Evolutionary conservation across 2,113 vertebrate genomes (phyloP), one percentile per base, ranked within the genome.

Genomic region (Trematomus loennbergii): DNA sequence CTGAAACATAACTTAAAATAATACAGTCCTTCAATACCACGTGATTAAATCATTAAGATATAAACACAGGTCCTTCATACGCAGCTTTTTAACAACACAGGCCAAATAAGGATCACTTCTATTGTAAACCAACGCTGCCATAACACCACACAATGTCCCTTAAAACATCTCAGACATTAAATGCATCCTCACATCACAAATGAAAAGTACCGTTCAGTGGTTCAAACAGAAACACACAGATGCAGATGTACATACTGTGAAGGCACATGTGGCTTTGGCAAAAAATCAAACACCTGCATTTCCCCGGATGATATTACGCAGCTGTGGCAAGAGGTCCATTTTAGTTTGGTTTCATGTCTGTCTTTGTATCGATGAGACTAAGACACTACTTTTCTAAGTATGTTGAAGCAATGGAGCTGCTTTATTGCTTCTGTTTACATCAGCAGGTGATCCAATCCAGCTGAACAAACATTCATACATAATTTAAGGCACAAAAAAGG

Each of bases 1-100:
- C 72, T 62, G 43, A 79, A 55, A 90, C 83, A 86, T 88, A 89
- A 91, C 53, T 89, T 91, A 89, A 83, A 81, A 88, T 68, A 83
- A 82, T 62, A 89, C 66, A 80, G 29, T 86, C 80, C 62, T 83
- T 86, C 73, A 71, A 60, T 54, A 75, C 63, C 22, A 36, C 45
- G 45, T 68, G 65, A 79, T 63, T 75, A 52, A 61, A 79, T 85
- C 86, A 82, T 50, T 87, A 40, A 75, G 59, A 79, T 53, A 72
- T 61, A 70, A 43, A 79, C 65, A 85, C 50, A 59, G 57, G 55
- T 59, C 73, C 76, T 86, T 80, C 78, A 13, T 71, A 70, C 43
- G 64, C 77, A 74, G n/a, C 52, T 59, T 29, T 54, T n/a, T 53
- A 25, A 70, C n/a, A 50, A 46, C 65, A 64, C 43, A 79, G 36